Evolutionary conservation across 2,113 vertebrate genomes (phyloP).

Genomic region (cattle (Bos taurus)): DNA sequence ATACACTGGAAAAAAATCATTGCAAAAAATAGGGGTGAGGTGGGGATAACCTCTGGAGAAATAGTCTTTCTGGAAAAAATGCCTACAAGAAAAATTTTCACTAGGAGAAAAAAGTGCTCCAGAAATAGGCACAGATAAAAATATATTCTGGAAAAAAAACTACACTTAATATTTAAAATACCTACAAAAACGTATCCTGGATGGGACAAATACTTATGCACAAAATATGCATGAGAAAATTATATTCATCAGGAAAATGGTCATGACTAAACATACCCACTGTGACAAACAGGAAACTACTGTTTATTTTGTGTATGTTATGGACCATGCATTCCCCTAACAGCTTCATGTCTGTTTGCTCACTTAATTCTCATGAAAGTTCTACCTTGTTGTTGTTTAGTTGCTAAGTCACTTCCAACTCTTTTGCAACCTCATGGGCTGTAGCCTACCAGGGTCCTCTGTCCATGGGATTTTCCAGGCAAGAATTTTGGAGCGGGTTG

Average conservation of each 20-base stretch:
- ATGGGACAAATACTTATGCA: neutral
- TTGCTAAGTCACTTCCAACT: neutral
- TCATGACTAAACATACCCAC: neutral
- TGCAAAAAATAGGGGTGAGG: neutral
- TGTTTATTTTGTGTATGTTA: neutral
- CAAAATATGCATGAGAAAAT: neutral
- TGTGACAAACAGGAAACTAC: neutral
- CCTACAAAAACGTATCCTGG: neutral
- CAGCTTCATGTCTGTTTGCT: neutral
- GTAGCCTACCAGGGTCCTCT: neutral
- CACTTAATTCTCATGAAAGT: neutral
- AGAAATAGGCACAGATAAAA: neutral
- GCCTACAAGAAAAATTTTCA: neutral
- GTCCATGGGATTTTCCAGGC: neutral
- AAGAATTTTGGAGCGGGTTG: neutral
- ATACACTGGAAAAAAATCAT: neutral
- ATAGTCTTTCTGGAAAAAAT: neutral
- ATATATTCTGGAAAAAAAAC: neutral
- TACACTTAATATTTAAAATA: neutral
- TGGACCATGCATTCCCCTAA: neutral
- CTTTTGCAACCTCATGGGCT: neutral
- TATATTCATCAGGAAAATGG: neutral
- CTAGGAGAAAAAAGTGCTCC: neutral
- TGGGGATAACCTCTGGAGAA: neutral
- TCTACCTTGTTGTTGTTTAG: neutral